Evolutionary conservation across 2,888 invertebrate genomes (phyloP).

Genomic region (Allophyes oxyacanthae): DNA sequence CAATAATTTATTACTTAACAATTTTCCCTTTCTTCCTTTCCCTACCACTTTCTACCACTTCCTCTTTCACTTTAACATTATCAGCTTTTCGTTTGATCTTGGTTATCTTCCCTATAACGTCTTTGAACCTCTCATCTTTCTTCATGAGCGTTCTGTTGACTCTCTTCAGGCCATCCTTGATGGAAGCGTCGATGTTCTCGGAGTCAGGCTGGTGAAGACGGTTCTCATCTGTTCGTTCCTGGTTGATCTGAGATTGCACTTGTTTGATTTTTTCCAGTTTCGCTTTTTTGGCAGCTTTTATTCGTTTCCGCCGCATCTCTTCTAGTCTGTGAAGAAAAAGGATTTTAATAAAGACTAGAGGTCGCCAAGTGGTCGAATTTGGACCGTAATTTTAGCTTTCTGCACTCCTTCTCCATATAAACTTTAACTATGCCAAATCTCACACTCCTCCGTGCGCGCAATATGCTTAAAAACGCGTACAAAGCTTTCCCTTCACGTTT

Average conservation of each 20-base stretch:
- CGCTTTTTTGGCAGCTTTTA: conserved; percentile 81
- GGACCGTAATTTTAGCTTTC: too few relatives aligned
- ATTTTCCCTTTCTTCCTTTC: conserved; percentile 60
- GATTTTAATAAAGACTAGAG: too few relatives aligned
- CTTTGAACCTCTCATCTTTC: conserved; percentile 83
- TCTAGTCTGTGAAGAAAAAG: conserved; percentile 72
- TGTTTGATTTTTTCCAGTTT: conserved; percentile 80
- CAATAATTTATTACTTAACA: conserved; percentile 37
- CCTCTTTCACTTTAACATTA: conserved; percentile 59
- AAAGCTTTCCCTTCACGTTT: too few relatives aligned
- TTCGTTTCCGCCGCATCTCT: conserved; percentile 81
- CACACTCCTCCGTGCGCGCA: too few relatives aligned
- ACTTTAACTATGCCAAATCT: too few relatives aligned
- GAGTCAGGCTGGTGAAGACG: conserved; percentile 56
- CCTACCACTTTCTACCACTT: conserved; percentile 52
- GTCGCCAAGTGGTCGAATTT: too few relatives aligned
- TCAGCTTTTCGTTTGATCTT: conserved; percentile 84
- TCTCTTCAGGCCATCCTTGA: conserved; percentile 77
- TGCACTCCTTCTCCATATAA: too few relatives aligned
- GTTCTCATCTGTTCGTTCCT: conserved; percentile 56
- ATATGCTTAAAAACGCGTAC: too few relatives aligned
- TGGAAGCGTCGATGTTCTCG: conserved; percentile 74
- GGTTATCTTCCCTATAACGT: conserved; percentile 82
- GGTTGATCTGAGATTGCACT: conserved; percentile 73
- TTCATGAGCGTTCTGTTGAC: conserved; percentile 84